Evolutionary conservation across 23 tunicate species (phyloP).

Genomic region (Botrylloides violaceus): DNA sequence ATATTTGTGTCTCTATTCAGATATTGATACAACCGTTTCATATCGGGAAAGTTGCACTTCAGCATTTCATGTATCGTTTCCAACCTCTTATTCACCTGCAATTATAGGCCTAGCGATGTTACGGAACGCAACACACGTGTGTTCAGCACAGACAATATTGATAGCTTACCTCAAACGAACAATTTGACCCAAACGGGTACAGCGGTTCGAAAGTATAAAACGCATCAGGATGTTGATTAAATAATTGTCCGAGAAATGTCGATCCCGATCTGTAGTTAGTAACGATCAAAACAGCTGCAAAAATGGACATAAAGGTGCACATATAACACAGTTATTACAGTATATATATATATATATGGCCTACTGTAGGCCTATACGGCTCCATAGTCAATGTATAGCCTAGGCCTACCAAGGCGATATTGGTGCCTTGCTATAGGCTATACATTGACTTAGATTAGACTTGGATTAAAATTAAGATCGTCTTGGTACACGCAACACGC

Average conservation of each 20-base stretch:
- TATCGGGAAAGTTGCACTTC: conserved; percentile 59
- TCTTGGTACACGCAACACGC: too few species aligned
- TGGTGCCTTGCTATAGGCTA: too few species aligned
- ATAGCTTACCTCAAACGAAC: conserved; percentile 8
- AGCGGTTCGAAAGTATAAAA: conserved; percentile 90
- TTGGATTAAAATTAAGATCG: too few species aligned
- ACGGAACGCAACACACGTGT: too few species aligned
- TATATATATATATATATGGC: too few species aligned
- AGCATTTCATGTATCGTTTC: conserved; percentile 11
- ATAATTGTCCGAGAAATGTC: conserved; percentile 87
- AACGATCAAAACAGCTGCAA: conserved; percentile 44
- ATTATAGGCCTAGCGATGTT: not conserved
- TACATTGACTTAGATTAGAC: too few species aligned
- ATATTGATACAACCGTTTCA: conserved; percentile 17
- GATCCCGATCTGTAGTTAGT: conserved; percentile 96
- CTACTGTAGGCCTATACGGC: too few species aligned
- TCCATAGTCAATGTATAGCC: too few species aligned
- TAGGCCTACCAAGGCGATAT: too few species aligned
- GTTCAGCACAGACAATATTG: too few species aligned
- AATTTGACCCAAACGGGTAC: conserved; percentile 42
- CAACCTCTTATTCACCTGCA: conserved; percentile 10
- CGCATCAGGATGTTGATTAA: conserved; percentile 84
- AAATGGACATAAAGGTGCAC: not conserved
- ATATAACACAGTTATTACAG: not conserved
- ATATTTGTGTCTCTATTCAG: conserved; percentile 26